phyloP scores from a whole-genome alignment of 2,113 vertebrate genomes.

The Hylia prasina region DNA sequence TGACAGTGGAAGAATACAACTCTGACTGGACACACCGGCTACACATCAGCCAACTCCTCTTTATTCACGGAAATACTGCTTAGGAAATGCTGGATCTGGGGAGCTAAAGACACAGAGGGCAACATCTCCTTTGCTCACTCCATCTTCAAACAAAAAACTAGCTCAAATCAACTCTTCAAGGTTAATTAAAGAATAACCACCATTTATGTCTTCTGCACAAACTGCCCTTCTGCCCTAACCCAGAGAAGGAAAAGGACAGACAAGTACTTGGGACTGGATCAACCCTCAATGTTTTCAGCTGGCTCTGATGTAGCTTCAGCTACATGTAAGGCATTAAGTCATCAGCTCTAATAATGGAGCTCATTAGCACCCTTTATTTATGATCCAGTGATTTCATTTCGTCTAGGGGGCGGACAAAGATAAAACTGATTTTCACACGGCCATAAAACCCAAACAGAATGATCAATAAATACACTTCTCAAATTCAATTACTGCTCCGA shows the following conservation, averaged over 20 bases:
- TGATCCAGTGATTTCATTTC: background rate
- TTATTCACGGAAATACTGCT: background rate
- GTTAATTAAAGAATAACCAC: background rate
- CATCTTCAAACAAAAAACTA: background rate
- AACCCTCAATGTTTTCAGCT: background rate
- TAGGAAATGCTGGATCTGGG: background rate
- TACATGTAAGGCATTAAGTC: background rate
- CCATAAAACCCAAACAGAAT: background rate
- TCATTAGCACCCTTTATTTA: background rate
- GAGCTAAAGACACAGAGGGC: background rate
- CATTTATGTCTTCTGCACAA: background rate
- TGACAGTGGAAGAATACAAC: background rate
- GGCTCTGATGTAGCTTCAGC: too few relatives aligned
- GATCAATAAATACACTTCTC: fast-evolving
- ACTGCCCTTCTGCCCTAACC: background rate
- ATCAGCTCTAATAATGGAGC: background rate
- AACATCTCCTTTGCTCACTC: background rate
- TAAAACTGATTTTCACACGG: background rate
- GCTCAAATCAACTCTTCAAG: background rate
- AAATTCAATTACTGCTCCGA: background rate
- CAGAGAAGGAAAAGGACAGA: background rate
- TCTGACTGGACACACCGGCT: background rate
- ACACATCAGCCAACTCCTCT: background rate
- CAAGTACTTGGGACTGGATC: background rate
- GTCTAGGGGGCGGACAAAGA: background rate